Evolutionary conservation across 2,797 vertebrate genomes (phyloP), one percentile per base, ranked within the genome.

Genomic region (Cynopterus sphinx): DNA sequence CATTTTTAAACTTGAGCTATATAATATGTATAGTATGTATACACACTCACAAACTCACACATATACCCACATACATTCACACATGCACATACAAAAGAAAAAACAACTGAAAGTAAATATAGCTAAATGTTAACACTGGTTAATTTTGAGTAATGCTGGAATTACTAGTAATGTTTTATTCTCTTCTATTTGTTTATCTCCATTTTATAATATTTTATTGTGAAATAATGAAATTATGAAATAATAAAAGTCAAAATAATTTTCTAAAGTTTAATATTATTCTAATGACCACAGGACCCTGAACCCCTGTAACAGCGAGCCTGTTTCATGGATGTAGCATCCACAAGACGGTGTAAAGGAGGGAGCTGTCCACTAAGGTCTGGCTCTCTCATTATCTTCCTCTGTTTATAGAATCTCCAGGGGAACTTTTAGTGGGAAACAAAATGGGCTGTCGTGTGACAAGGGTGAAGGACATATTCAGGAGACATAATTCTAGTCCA

Each of bases 241-340:
- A 82, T 49, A 43, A 91, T 24, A 83, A 67, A 93, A 86, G 77
- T 31, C 28, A 85, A 87, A 86, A 71, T 70, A 57, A 86, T 39
- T 51, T 84, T 89, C 43, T 9, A 73, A 94, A 77, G 24, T 70
- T 75, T 87, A 89, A 71, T 82, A 49, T 87, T 84, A 67, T 83
- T 26, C 41, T 63, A 43, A 73, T 87, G 33, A 61, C 46, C 33
- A 46, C 15, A 65, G 63, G 68, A 77, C 74, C 53, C 33, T n/a
- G 39, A 95, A 68, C 11, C 13, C 24, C 53, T 86, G 63, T 67
- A 57, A 88, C 5, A 53, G 82, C 9, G 22, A 94, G 59, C 46
- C 82, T 82, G 51, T 75, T 49, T 33, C n/a, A 65, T 53, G 77
- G 19, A 16, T 46, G 70, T 63, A 89, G 26, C 41, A 39, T 57